Evolutionary conservation across 2,888 invertebrate species (phyloP), one percentile per base, ranked within the genome.

Genomic region (Papilio demoleus): DNA sequence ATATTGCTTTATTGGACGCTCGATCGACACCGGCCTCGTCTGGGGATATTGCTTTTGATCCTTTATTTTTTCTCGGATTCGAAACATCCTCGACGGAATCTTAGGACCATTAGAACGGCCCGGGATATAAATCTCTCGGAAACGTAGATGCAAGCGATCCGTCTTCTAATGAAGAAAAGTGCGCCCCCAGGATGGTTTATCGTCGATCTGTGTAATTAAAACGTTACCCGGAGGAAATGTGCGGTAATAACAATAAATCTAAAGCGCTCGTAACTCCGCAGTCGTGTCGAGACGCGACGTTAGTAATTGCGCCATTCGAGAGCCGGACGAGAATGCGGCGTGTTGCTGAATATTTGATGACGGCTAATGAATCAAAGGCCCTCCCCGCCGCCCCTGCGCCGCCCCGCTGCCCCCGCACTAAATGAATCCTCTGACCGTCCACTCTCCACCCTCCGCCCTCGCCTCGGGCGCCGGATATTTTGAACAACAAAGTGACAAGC

Each of bases 101-200:
- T 76, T 72, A 76, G 75, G 73, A 76, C 81, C 87, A 88, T 88
- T 89, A 88, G 82, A 78, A 81, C 76, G 75, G 77, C 60, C 73
- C 74, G 73, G 79, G 78, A 77, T 77, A 87, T 90, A 91, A 91
- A 90, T 90, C 82, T 82, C 77, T 70, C 70, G 70, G 74, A 80
- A 73, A 71, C 79, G 79, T 78, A 79, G 83, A 84, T 81, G 83
- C 82, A 76, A 72, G 80, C 87, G 78, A 88, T 92, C 86, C 86
- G 85, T 91, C 91, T 91, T 88, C 80, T 92, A 92, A 92, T 92
- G 92, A 92, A 92, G 92, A 92, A 91, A 92, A 92, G 92, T 92
- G 91, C 89, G 91, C 89, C 87, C 87, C 81, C 84, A 81, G 87
- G 89, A 90, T 92, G 88, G 77, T 92, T 92, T 92, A 92, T 92